Evolutionary conservation across 2,888 invertebrate species (phyloP).

Genomic region (Drosophila borealis): DNA sequence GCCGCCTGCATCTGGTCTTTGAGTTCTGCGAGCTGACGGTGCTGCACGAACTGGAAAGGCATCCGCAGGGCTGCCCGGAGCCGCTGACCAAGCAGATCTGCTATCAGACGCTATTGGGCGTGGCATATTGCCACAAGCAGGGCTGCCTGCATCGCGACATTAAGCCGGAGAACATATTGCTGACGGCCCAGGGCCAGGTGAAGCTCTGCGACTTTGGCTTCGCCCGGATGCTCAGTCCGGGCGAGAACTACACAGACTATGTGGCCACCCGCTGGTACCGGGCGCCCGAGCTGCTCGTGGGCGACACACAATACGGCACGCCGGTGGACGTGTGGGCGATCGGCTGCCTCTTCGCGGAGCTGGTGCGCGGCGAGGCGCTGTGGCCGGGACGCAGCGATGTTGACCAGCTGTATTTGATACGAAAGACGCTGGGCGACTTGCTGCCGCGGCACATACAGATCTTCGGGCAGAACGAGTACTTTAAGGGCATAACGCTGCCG

Average conservation of each 20-base stretch:
- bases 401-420: constrained; percentile 98
- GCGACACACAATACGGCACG: constrained; percentile 96
- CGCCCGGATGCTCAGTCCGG: constrained; percentile 97
- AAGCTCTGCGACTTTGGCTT: constrained; percentile 99
- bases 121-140: constrained; percentile 98
- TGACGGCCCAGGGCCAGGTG: constrained; percentile 96
- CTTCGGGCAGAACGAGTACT: constrained; percentile 97
- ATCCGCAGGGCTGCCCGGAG: constrained; percentile 97
- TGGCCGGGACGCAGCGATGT: constrained; percentile 99
- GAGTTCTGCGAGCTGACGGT: constrained; percentile 99
- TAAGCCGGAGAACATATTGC: constrained; percentile 99
- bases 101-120: constrained; percentile 97
- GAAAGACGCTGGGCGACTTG: constrained; percentile 97
- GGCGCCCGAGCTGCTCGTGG: constrained; percentile 98
- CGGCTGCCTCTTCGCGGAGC: constrained; percentile 95
- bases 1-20: constrained; percentile 98
- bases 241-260: constrained; percentile 99
- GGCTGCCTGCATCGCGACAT: constrained; percentile 98
- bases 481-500: constrained; percentile 94
- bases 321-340: constrained; percentile 99
- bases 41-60: constrained; percentile 97
- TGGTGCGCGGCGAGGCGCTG: constrained; percentile 94
- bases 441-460: constrained; percentile 97
- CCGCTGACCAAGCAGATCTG: constrained; percentile 95
- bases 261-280: constrained; percentile 99